Evolutionary conservation across 2,113 vertebrate genomes (phyloP).

Genomic region (Micronycteris hirsuta): DNA sequence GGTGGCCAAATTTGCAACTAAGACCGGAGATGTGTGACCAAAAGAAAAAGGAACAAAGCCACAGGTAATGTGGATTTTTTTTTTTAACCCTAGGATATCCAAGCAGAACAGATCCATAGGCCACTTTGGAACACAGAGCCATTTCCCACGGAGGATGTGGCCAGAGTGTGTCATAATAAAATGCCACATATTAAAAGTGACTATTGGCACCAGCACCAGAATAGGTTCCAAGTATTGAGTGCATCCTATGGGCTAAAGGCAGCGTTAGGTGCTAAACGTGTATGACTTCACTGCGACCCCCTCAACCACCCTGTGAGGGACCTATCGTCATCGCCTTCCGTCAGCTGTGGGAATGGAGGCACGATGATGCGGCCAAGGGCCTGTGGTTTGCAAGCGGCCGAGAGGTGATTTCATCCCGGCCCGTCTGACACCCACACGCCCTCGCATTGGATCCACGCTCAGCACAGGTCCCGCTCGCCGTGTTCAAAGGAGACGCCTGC

Average conservation of each 20-base stretch:
- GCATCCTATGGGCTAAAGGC: fast-evolving
- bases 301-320: fast-evolving
- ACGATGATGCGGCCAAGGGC: fast-evolving
- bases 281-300: background rate
- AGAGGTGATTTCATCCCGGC: fast-evolving
- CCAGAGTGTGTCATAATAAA: background rate
- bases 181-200: background rate
- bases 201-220: fast-evolving
- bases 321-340: fast-evolving
- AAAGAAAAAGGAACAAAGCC: background rate
- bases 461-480: fast-evolving
- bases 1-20: background rate
- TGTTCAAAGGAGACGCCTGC: background rate
- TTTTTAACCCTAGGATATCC: background rate
- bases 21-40: background rate
- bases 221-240: fast-evolving
- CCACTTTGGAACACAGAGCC: background rate
- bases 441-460: fast-evolving
- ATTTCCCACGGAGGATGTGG: fast-evolving
- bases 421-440: fast-evolving
- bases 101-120: background rate
- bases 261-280: fast-evolving
- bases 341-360: fast-evolving
- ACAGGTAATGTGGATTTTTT: background rate
- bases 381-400: fast-evolving